These are phyloP conservation scores for Meriones psammophilus DNA, from an alignment of 2,797 vertebrate species.

Conservation along the genomic window DNA sequence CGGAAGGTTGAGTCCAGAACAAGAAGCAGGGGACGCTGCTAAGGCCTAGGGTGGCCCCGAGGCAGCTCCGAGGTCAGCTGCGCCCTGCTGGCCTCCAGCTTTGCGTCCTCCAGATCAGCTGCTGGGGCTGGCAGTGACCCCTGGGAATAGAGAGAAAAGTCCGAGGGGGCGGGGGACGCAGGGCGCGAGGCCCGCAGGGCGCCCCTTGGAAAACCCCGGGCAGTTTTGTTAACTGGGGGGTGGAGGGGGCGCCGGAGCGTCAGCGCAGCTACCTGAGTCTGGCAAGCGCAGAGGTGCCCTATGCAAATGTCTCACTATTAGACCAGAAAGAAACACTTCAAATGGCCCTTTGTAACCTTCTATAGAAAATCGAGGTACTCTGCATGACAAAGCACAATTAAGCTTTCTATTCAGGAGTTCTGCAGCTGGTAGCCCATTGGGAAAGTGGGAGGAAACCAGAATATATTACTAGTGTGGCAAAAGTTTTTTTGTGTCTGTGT, in stretches of 20 bases:
- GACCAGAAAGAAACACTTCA: constrained; percentile 88
- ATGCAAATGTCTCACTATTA: constrained; percentile 87
- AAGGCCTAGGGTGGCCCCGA: background rate
- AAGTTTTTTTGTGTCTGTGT: constrained; percentile 87
- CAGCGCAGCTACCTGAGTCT: constrained; percentile 85
- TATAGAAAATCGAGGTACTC: constrained; percentile 94
- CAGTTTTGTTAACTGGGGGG: constrained; percentile 48
- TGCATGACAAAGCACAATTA: constrained; percentile 99
- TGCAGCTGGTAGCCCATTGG: constrained; percentile 97
- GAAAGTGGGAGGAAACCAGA: constrained; percentile 93
- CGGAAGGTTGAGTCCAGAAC: background rate
- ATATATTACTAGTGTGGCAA: constrained; percentile 91
- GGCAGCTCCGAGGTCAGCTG: constrained; percentile 25
- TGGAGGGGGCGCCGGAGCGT: constrained; percentile 20
- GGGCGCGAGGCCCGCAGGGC: background rate
- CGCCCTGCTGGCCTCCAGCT: background rate
- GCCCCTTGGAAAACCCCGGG: constrained; percentile 16
- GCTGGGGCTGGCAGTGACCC: constrained; percentile 16
- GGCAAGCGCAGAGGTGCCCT: constrained; percentile 83
- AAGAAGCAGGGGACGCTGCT: background rate
- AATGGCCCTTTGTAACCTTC: constrained; percentile 90
- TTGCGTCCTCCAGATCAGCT: background rate
- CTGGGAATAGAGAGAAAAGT: constrained; percentile 3
- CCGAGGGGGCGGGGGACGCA: background rate
- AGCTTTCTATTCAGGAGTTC: constrained; percentile 94